Percentiles rank a stretch among this genome's conserved stretches.
Evolutionary conservation across 1,140 invertebrate genomes (phyloP).

Genomic region (Thaumatotibia leucotreta): DNA sequence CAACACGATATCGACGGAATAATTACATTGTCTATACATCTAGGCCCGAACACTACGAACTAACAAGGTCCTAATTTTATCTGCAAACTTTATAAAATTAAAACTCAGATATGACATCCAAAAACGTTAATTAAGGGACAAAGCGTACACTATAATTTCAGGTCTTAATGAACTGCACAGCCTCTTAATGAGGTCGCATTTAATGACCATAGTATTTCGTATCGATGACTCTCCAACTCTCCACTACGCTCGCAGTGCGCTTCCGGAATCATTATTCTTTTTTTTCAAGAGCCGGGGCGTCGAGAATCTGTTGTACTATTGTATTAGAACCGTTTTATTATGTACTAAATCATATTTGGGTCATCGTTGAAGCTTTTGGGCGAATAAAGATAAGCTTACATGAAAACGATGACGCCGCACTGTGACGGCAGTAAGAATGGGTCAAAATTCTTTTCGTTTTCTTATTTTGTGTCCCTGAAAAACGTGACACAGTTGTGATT

Average conservation of each 20-base stretch:
- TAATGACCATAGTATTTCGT: constrained; percentile 18
- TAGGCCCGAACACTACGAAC: too few relatives aligned
- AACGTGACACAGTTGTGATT: too few relatives aligned
- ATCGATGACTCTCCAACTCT: constrained; percentile 38
- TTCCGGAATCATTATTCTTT: constrained; percentile 37
- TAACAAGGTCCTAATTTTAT: too few relatives aligned
- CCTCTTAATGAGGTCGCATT: constrained; percentile 41
- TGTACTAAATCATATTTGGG: not conserved
- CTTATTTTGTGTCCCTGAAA: not conserved
- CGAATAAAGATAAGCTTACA: not conserved
- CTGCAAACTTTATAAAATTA: not conserved
- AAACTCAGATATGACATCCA: not conserved
- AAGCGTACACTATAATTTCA: not conserved
- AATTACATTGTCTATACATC: too few relatives aligned
- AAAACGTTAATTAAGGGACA: not conserved
- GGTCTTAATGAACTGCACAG: constrained; percentile 7
- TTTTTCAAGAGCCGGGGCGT: constrained; percentile 12
- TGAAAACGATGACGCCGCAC: too few relatives aligned
- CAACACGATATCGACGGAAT: too few relatives aligned
- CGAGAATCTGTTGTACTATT: not conserved
- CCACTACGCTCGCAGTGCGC: constrained; percentile 13
- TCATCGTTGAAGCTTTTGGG: not conserved
- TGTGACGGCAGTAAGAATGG: too few relatives aligned
- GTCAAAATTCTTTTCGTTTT: too few relatives aligned
- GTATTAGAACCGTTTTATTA: constrained; percentile 4